Evolutionary conservation across 2,797 vertebrate genomes (phyloP), one percentile per base, ranked within the genome.

Genomic region (Ceyx erithaca): DNA sequence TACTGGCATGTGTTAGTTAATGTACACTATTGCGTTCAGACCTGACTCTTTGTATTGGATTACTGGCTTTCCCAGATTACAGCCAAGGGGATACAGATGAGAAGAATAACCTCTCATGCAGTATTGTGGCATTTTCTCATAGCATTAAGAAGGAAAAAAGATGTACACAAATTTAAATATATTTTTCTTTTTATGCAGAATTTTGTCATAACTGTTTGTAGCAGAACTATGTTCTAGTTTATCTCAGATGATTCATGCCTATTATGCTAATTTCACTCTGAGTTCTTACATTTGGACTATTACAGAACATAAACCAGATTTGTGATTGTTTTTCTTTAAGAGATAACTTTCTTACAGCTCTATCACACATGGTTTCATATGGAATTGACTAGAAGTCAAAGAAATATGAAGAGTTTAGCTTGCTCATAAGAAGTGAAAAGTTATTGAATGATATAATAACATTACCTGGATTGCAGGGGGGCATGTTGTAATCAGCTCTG

Each of bases 301-400:
- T 66, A 94, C 58, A 73, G 43, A 72, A 95, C 58, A 61, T 85
- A 92, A 93, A 80, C 30, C 43, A 92, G 58, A 90, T 85, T 89
- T 91, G 72, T 55, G 58, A 83, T 80, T 95, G 63, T 75, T 95
- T 94, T 90, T 16, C 66, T 94, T 89, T 75, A 95, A 93, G 48
- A 87, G 17, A 66, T 51, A 54, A 54, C 46, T 64, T 94, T 64
- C 71, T 87, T 89, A 85, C 31, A 83, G 61, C 55, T 68, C 79
- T 85, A 76, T 28, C 90, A 54, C 26, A 37, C 7, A 30, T 61
- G 22, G 28, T 85, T 95, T 87, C 69, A 62, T 93, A 92, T 23
- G 45, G 76, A 92, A 80, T 58, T 69, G 31, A 75, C 58, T 75
- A 69, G 35, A 92, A 89, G 91, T 73, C 33, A 88, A 82, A 80